These are phyloP conservation scores for Orussus abietinus DNA, from an alignment of 1,140 invertebrate species.

Conservation along the genomic window DNA sequence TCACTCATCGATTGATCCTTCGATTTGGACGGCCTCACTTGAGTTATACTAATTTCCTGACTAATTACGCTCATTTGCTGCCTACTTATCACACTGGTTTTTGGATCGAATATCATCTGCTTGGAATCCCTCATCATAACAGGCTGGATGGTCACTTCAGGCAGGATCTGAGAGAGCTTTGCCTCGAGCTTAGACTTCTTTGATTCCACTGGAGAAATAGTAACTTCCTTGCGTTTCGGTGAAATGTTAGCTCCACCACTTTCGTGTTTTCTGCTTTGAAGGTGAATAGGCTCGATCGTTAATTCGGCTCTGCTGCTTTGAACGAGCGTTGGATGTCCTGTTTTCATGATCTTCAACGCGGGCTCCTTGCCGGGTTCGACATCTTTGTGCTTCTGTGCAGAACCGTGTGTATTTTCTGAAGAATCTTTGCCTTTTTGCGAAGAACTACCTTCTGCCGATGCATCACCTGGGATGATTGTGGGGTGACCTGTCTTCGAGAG, in stretches of 20 bases:
- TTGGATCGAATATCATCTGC: conserved; percentile 38
- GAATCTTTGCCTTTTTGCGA: conserved; percentile 22
- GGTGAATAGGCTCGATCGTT: conserved; percentile 36
- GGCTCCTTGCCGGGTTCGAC: conserved; percentile 18
- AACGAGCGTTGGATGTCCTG: conserved; percentile 18
- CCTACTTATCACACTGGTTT: conserved; percentile 39
- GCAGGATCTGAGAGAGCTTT: conserved; percentile 41
- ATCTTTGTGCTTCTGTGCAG: conserved; percentile 25
- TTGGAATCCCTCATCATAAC: conserved; percentile 30
- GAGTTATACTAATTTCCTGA: conserved; percentile 49
- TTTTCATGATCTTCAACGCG: conserved; percentile 28
- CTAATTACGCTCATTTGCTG: conserved; percentile 46
- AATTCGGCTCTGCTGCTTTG: conserved; percentile 32
- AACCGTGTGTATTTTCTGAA: conserved; percentile 9
- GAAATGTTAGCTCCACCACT: conserved; percentile 11
- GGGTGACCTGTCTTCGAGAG: conserved; percentile 45
- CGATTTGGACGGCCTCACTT: conserved; percentile 29
- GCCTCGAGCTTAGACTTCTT: conserved; percentile 47
- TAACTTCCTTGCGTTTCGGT: conserved; percentile 42
- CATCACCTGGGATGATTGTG: conserved; percentile 37
- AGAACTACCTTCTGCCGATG: conserved; percentile 27
- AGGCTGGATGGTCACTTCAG: conserved; percentile 48
- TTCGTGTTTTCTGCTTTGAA: conserved; percentile 24
- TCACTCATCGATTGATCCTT: conserved; percentile 26
- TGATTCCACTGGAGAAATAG: conserved; percentile 36